Base-by-base conservation (phyloP, 2,888 invertebrate genomes). In the Coecobrya sp. region DNA sequence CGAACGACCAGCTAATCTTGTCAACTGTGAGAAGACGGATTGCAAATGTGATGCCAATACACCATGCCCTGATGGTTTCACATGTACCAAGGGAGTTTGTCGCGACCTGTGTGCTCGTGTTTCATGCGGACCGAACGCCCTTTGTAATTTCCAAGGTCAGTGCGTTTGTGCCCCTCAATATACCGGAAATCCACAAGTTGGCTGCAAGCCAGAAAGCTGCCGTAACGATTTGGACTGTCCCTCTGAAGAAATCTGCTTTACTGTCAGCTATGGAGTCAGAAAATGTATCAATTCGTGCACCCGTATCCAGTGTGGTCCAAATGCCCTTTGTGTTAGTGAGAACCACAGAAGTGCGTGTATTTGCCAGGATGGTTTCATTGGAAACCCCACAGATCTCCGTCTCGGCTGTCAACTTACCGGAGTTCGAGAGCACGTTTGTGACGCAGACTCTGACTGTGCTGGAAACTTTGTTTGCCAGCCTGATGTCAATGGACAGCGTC, bases 231-330 rank as follows among this genome's bases (percentile, higher is more conserved):
- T 97, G 0, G 98, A 98, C 94, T 99, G 99, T 95, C 97, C 97
- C 94, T 97, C 97, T 95, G 97, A 97, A 0, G 98, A 98, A 96
- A 98, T 98, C 95, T 99, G 98, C 95, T 98, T 98, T 96, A 98
- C 98, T 96, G 96, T 98, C 42, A 97, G 97, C 79, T 97, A 97
- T 96, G 97, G 97, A 42, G 95, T 97, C 3, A 96, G 98, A 87
- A 98, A 98, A 96, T 98, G 98, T 95, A 97, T 98, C 2, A 98
- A 98, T 95, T 98, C 98, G 0, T 99, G 98, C 95, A 97, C 97
- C 93, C 98, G 98, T 96, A 96, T 98, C 49, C 98, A 98, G 95
- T 98, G 98, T 95, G 98, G 98, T 13, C 98, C 98, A 0, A 98
- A 98, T 95, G 98, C 98, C 2, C 96, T 98, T 0, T 98, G 98